Percentiles rank a stretch among this genome's conserved stretches.
phyloP scores from a whole-genome alignment of 2,888 invertebrate genomes.

The Cosmia trapezina region DNA sequence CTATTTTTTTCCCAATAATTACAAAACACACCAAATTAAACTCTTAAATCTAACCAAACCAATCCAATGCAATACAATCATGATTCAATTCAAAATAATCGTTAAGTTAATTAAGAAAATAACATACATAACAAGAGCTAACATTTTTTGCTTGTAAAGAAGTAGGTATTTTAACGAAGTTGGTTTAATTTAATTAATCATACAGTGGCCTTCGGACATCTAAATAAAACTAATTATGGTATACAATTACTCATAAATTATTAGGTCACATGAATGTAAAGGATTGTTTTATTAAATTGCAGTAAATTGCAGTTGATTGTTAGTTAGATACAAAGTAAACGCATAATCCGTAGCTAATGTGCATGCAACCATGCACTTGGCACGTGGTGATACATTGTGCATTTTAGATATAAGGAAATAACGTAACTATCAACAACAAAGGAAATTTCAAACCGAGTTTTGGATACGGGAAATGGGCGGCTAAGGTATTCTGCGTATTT shows the following conservation, averaged over 20 bases:
- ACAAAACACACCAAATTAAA: not conserved
- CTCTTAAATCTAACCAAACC: not conserved
- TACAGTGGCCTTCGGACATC: slow-evolving; percentile 41
- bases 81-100: not conserved
- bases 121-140: slow-evolving; percentile 36
- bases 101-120: slow-evolving; percentile 45
- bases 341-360: slow-evolving; percentile 19
- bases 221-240: slow-evolving; percentile 38
- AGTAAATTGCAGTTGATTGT: slow-evolving; percentile 39
- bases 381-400: slow-evolving; percentile 3
- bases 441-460: too few species aligned
- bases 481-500: not conserved
- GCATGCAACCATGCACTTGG: slow-evolving; percentile 2
- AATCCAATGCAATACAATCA: not conserved
- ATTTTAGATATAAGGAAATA: not conserved
- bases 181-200: slow-evolving; percentile 30
- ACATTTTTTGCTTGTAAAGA: slow-evolving; percentile 25
- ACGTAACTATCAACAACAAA: not conserved
- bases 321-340: slow-evolving; percentile 14
- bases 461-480: not conserved
- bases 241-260: slow-evolving; percentile 25
- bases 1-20: not conserved
- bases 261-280: slow-evolving; percentile 9
- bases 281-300: slow-evolving; percentile 35
- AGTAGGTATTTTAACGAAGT: slow-evolving; percentile 45